Conservation (phyloP, 2,888 invertebrate species). For the Tridacna gigas region DNA sequence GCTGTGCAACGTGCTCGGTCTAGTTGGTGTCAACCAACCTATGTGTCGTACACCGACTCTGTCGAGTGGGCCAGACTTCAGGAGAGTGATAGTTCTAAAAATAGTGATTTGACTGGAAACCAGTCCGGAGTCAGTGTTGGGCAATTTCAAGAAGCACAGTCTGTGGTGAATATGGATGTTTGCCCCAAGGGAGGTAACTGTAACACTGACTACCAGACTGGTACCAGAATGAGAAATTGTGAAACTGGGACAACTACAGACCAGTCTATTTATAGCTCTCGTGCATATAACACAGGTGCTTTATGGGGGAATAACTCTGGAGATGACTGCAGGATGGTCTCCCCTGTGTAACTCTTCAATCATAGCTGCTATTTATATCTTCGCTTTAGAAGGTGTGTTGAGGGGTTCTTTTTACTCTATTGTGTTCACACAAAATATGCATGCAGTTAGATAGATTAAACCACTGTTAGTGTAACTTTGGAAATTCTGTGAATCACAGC, state of each 20-base stretch:
- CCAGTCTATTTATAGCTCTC: slow-evolving; percentile 42
- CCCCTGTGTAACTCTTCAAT: slow-evolving; percentile 46
- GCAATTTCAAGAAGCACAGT: slow-evolving; percentile 11
- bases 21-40: slow-evolving; percentile 73
- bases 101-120: slow-evolving; percentile 20
- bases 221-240: slow-evolving; percentile 53
- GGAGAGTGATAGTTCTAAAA: slow-evolving; percentile 7
- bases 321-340: slow-evolving; percentile 35
- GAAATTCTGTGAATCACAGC: too few species aligned
- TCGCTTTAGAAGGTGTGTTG: slow-evolving; percentile 57
- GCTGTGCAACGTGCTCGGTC: slow-evolving; percentile 62
- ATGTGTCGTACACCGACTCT: slow-evolving; percentile 74
- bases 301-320: slow-evolving; percentile 36
- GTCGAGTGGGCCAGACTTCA: slow-evolving; percentile 45
- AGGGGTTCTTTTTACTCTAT: slow-evolving; percentile 31
- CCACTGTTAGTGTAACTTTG: too few species aligned
- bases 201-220: slow-evolving; percentile 44
- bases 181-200: slow-evolving; percentile 41
- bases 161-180: slow-evolving; percentile 45
- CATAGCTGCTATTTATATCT: slow-evolving; percentile 39
- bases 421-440: slow-evolving; percentile 15
- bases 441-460: not conserved
- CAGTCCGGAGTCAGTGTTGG: slow-evolving; percentile 34
- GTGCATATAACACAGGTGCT: slow-evolving; percentile 57
- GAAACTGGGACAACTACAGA: slow-evolving; percentile 31